Percentiles rank a stretch among this genome's conserved stretches.
Evolutionary conservation across 2,888 invertebrate genomes (phyloP).

Genomic region (Ligdia adustata): DNA sequence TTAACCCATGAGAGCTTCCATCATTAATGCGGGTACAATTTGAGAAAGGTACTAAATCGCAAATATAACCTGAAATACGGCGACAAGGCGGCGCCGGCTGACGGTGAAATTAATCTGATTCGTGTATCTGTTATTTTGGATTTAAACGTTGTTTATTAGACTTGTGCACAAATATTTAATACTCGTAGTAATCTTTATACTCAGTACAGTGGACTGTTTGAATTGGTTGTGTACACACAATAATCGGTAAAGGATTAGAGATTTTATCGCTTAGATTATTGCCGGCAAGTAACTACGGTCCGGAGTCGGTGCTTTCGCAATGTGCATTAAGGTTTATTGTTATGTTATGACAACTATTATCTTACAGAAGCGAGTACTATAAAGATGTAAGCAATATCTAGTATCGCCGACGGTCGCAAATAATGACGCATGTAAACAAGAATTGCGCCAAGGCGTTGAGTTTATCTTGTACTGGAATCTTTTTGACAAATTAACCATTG

Average conservation of each 20-base stretch:
- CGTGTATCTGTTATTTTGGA: constrained; percentile 59
- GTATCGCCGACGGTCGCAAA: constrained; percentile 20
- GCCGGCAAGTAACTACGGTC: constrained; percentile 20
- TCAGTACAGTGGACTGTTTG: constrained; percentile 38
- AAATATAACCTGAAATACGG: constrained; percentile 65
- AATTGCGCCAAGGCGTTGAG: constrained; percentile 26
- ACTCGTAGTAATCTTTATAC: constrained; percentile 26
- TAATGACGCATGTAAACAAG: constrained; percentile 24
- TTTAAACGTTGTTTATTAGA: constrained; percentile 54
- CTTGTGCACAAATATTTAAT: constrained; percentile 47
- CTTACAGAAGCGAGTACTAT: constrained; percentile 28
- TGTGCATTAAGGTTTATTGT: constrained; percentile 35
- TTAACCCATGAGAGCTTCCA: constrained; percentile 37
- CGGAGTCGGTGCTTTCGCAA: constrained; percentile 21
- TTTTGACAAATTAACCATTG: constrained; percentile 18
- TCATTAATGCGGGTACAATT: constrained; percentile 47
- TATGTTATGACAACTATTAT: constrained; percentile 30
- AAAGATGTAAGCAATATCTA: constrained; percentile 29
- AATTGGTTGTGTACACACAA: constrained; percentile 35
- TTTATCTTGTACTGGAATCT: constrained; percentile 13
- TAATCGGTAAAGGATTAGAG: constrained; percentile 35
- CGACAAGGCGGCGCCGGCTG: constrained; percentile 69
- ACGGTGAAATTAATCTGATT: constrained; percentile 60
- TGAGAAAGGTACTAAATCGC: constrained; percentile 68
- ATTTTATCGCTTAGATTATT: constrained; percentile 31